These are phyloP conservation scores for Centropus unirufus DNA, from an alignment of 2,113 vertebrate species.

Conservation along the genomic window DNA sequence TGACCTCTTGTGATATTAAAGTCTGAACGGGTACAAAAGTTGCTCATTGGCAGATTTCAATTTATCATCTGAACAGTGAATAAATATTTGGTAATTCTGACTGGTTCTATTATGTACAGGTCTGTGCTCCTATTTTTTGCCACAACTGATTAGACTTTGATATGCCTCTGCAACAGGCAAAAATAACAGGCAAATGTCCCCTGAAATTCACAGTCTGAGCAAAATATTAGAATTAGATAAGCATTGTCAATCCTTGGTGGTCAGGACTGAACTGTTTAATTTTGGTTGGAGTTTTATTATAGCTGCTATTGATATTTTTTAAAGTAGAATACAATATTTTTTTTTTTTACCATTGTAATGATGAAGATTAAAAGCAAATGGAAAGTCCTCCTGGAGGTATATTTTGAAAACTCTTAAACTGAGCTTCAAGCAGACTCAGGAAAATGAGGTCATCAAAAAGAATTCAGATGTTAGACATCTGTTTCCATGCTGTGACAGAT, in stretches of 20 bases:
- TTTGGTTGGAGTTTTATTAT: background rate
- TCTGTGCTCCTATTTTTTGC: background rate
- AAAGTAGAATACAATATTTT: background rate
- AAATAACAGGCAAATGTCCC: background rate
- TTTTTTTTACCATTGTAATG: background rate
- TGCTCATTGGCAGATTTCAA: background rate
- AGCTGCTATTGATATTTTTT: background rate
- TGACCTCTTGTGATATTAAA: background rate
- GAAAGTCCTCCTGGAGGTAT: background rate
- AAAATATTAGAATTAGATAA: background rate
- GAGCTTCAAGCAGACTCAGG: background rate
- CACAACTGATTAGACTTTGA: background rate
- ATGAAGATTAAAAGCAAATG: background rate
- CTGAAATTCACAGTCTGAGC: background rate
- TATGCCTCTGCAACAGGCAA: background rate
- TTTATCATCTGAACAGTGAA: background rate
- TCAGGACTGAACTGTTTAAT: background rate
- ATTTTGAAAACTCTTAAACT: background rate
- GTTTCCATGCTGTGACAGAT: background rate
- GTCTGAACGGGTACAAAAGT: background rate
- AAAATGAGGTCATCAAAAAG: background rate
- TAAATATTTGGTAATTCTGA: background rate
- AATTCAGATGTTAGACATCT: background rate
- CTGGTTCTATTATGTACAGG: accelerated
- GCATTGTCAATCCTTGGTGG: background rate